Base-by-base conservation (phyloP, 2,888 invertebrate species). In the Drosophila lacicola region DNA sequence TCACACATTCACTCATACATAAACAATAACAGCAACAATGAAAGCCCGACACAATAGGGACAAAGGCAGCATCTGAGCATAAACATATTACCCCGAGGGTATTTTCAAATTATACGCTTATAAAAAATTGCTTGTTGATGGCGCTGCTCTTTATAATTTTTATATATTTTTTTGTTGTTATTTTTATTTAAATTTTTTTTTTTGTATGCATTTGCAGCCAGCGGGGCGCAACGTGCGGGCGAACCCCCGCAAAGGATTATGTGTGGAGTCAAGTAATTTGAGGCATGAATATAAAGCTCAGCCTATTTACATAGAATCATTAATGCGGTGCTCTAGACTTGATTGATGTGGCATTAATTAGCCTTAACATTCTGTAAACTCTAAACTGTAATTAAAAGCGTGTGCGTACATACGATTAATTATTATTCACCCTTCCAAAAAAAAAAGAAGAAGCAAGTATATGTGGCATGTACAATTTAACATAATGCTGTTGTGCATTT, bases 311-410 rank as follows among this genome's bases (percentile, higher is more conserved):
- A 50, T 39, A 55, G 41, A 47, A 50, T 55, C 45, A 45, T 56
- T 53, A 39, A 34, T 29, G 57, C 9, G 14, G 5, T 42, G 37
- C 44, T 61, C 68, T 54, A 36, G n/a, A 42, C 11, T 54, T 78
- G 81, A 83, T 81, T 70, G 76, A 84, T 87, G 69, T 39, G 42
- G 6, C 42, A 45, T 66, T 72, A 80, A 82, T 87, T 83, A 80
- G 64, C 19, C 33, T 19, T 49, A 58, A 61, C 25, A 29, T 54
- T 46, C 37, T 8, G 45, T 14, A 21, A 53, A 47, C 51, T 46
- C 37, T 49, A 37, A 34, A 58, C 17, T 44, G 14, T 45, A 45
- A 45, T 29, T 37, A 45, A 41, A 41, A 9, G 39, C 39, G 3
- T 17, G 10, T 9, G 4, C 14, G 4, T 4, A 42, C 11, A 42